Conservation (phyloP, 2,113 vertebrate genomes). For the Sardina pilchardus region DNA sequence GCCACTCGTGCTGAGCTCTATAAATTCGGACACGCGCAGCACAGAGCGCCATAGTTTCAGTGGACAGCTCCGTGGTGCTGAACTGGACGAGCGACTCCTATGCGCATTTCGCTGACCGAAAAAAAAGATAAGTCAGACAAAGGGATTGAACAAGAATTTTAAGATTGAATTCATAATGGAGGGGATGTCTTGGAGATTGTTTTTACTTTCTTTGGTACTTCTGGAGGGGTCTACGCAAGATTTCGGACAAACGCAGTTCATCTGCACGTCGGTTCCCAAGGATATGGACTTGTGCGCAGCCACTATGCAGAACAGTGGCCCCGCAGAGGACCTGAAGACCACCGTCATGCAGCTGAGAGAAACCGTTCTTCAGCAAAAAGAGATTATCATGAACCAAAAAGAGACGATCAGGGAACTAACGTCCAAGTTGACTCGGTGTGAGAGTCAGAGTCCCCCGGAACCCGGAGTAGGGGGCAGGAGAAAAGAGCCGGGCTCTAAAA, state of each 20-base stretch:
- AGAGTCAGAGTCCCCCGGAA: constrained; percentile 84
- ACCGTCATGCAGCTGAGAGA: constrained; percentile 91
- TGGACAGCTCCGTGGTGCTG: constrained; percentile 69
- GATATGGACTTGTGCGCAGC: constrained; percentile 93
- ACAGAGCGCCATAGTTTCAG: constrained; percentile 55
- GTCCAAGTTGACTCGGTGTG: constrained; percentile 90
- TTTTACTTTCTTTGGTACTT: constrained; percentile 68
- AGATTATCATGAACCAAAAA: constrained; percentile 93
- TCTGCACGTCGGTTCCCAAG: constrained; percentile 97
- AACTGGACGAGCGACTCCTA: constrained; percentile 34
- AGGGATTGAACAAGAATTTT: not conserved
- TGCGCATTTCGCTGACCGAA: not conserved
- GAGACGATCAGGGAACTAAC: constrained; percentile 95
- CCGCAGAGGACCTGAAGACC: constrained; percentile 87
- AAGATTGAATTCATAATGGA: constrained; percentile 53
- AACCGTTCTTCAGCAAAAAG: constrained; percentile 94
- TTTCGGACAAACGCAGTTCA: constrained; percentile 90
- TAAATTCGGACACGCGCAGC: constrained; percentile 61
- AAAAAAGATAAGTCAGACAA: not conserved
- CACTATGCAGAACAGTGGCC: constrained; percentile 83
- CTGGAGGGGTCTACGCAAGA: constrained; percentile 73
- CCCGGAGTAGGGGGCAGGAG: constrained; percentile 73
- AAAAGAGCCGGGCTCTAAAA: constrained; percentile 78
- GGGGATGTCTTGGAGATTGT: constrained; percentile 71
- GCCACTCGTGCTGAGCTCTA: constrained; percentile 57